Percentiles rank a stretch among this genome's conserved stretches.
These are phyloP conservation scores for Tineola bisselliella DNA, from an alignment of 2,888 invertebrate genomes.

Conservation along the genomic window DNA sequence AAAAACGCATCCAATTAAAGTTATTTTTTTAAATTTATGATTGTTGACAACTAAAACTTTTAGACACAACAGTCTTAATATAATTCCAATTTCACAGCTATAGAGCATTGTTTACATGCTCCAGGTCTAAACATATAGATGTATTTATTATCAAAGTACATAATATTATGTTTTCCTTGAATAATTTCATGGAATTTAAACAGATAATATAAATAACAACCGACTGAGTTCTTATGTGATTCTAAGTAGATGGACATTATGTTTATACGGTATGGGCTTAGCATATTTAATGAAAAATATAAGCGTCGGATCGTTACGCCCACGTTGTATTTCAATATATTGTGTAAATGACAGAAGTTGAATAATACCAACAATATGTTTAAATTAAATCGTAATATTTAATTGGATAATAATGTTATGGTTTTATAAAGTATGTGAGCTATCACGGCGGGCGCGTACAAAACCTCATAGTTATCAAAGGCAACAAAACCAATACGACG, in stretches of 20 bases:
- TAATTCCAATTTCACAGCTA: too few relatives aligned
- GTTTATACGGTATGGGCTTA: too few relatives aligned
- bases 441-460: not conserved
- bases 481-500: not conserved
- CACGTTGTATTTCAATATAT: not conserved
- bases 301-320: not conserved
- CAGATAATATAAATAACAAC: not conserved
- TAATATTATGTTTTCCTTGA: not conserved
- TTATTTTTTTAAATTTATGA: too few relatives aligned
- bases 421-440: not conserved
- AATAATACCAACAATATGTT: not conserved
- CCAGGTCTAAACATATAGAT: not conserved
- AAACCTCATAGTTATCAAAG: not conserved
- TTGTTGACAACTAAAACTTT: too few relatives aligned
- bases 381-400: not conserved
- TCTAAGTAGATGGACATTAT: too few relatives aligned
- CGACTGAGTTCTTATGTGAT: too few relatives aligned
- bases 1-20: too few relatives aligned
- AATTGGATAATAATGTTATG: not conserved
- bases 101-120: too few relatives aligned
- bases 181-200: not conserved
- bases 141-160: not conserved
- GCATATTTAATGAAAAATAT: not conserved
- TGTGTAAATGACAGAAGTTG: not conserved
- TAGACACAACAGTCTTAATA: too few relatives aligned